Conservation (phyloP, 2,113 vertebrate species). For the Python bivittatus region DNA sequence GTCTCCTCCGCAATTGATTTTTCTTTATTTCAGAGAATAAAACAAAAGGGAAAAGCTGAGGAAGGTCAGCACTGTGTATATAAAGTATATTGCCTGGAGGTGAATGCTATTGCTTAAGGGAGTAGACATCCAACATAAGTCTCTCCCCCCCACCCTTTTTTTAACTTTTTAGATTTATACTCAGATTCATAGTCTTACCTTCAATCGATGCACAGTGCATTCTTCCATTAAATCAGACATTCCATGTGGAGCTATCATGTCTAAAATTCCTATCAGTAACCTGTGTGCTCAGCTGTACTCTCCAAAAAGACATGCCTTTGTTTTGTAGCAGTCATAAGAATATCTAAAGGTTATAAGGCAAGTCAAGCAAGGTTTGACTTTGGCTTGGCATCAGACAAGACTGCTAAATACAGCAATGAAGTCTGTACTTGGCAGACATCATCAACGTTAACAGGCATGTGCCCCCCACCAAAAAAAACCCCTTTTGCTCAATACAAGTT, state of each 20-base stretch:
- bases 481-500: neutral
- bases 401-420: neutral
- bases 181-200: constrained; percentile 9
- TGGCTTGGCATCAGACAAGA: neutral
- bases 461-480: neutral
- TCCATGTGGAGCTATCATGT: neutral
- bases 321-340: neutral
- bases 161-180: neutral
- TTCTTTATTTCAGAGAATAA: neutral
- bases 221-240: neutral
- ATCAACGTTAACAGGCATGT: neutral
- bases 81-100: constrained; percentile 9
- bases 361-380: neutral
- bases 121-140: neutral
- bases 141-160: neutral
- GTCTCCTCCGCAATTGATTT: neutral
- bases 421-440: neutral
- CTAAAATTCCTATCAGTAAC: constrained; percentile 3
- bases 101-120: neutral
- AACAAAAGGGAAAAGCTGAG: neutral
- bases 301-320: neutral
- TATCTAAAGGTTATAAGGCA: neutral
- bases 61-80: neutral
- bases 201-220: neutral
- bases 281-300: neutral